Evolutionary conservation across 2,797 vertebrate genomes (phyloP).

Genomic region (Cyprinodon diabolis): DNA sequence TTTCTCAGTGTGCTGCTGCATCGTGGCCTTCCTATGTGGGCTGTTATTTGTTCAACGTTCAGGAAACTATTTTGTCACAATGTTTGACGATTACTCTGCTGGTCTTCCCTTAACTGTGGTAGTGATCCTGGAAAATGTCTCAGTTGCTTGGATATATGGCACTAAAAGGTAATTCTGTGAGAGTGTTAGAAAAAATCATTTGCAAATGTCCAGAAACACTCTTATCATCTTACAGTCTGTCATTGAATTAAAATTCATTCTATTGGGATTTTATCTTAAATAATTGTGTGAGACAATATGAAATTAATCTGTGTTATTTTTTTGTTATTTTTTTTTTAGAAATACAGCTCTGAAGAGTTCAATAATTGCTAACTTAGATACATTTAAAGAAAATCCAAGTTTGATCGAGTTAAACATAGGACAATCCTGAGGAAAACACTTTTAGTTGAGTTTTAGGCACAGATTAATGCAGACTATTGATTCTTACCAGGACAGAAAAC

Average conservation of each 20-base stretch:
- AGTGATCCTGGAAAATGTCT: conserved; percentile 93
- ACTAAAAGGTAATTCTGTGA: conserved; percentile 82
- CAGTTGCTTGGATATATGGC: conserved; percentile 94
- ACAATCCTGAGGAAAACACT: not conserved
- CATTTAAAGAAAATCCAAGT: not conserved
- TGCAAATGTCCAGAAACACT: not conserved
- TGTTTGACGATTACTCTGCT: conserved; percentile 96
- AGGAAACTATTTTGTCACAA: conserved; percentile 95
- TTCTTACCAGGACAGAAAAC: too few relatives aligned
- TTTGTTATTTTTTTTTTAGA: not conserved
- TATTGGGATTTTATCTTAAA: not conserved
- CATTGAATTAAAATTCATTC: not conserved
- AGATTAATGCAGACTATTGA: too few relatives aligned
- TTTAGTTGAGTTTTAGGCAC: too few relatives aligned
- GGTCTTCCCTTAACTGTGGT: conserved; percentile 92
- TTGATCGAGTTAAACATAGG: not conserved
- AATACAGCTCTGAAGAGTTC: not conserved
- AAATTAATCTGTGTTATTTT: too few relatives aligned
- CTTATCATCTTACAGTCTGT: too few relatives aligned
- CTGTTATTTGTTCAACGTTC: conserved; percentile 95
- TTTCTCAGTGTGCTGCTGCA: conserved; percentile 88
- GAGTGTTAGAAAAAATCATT: not conserved
- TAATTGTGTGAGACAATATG: too few relatives aligned
- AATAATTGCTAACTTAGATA: not conserved
- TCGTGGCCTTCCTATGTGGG: conserved; percentile 90